Evolutionary conservation across 1,140 invertebrate species (phyloP), one percentile per base, ranked within the genome.

Genomic region (Chionoecetes opilio): DNA sequence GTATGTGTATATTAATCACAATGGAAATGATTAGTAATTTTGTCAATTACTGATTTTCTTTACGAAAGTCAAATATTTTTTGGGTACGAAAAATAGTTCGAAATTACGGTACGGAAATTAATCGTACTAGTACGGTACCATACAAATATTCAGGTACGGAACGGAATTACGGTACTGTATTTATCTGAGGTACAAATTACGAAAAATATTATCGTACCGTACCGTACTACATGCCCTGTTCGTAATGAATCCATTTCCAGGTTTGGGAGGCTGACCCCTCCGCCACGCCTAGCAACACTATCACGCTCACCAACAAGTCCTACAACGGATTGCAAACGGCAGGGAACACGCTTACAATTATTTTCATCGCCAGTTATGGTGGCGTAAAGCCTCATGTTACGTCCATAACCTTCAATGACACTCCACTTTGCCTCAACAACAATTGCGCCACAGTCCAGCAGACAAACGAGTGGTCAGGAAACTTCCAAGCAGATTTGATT

Each of bases 291-390:
- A 41, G 88, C 88, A 90, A 5, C 88, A 8, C 38, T 37, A 90
- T 90, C 88, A 53, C 88, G 17, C 88, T 90, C 38, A 41, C 38
- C 88, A 90, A 90, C 88, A 90, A 90, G 29, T 21, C 11, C 32
- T 90, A 90, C 88, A 90, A 90, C n/a, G 88, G 88, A 0, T 17
- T 90, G 35, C 88, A 90, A n/a, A 38, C 38, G 0, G 88, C 34
- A 2, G 88, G 88, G 21, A 29, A 35, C 1, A 14, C 17, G 14
- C 88, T 90, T 1, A 46, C 35, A 0, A 29, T 90, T 3, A 46
- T 29, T 3, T 29, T 90, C 38, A 2, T 21, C 2, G 5, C 41
- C 0, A 46, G 35, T 3, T 90, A 26, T 29, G n/a, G 35, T 31
- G 88, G 88, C 21, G 29, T 21, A 2, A 41, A n/a, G 14, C 88